These are phyloP conservation scores for Leucophenga varia DNA, from an alignment of 1,140 invertebrate genomes.

Conservation along the genomic window DNA sequence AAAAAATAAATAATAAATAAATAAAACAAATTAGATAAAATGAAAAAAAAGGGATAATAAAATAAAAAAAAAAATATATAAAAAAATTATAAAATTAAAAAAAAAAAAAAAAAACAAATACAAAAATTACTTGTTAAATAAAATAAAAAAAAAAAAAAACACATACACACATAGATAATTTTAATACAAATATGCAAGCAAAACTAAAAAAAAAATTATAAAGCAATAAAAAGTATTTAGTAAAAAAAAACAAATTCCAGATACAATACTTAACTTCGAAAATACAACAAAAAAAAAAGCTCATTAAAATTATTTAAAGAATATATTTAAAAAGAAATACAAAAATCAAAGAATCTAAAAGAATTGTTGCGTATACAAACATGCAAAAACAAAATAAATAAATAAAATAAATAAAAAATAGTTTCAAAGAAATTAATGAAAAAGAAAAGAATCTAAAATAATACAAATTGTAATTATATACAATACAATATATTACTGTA, in stretches of 20 bases:
- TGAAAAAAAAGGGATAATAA: slow-evolving; percentile 6
- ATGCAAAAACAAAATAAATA: slow-evolving; percentile 2
- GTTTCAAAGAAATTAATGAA: not conserved
- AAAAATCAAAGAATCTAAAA: not conserved
- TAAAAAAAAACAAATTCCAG: not conserved
- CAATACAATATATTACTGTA: not conserved
- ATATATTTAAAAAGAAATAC: slow-evolving; percentile 4
- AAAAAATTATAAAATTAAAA: slow-evolving; percentile 19
- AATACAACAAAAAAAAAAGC: slow-evolving; percentile 6
- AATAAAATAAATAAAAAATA: not conserved
- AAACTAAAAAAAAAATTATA: too few species aligned
- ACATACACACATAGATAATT: too few species aligned
- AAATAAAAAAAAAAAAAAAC: too few species aligned
- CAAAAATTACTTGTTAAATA: too few species aligned
- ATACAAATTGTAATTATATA: not conserved
- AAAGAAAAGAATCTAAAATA: not conserved
- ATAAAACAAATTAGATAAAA: slow-evolving; percentile 14
- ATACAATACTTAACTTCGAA: not conserved
- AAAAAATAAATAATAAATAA: slow-evolving; percentile 8
- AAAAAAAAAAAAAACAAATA: slow-evolving; percentile 12
- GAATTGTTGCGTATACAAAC: slow-evolving; percentile 1
- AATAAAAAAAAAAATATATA: slow-evolving; percentile 15
- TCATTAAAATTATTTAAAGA: too few species aligned
- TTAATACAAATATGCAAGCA: too few species aligned
- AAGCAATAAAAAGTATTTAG: too few species aligned